These are phyloP conservation scores for Argya squamiceps DNA, from an alignment of 2,797 vertebrate genomes.

Conservation along the genomic window DNA sequence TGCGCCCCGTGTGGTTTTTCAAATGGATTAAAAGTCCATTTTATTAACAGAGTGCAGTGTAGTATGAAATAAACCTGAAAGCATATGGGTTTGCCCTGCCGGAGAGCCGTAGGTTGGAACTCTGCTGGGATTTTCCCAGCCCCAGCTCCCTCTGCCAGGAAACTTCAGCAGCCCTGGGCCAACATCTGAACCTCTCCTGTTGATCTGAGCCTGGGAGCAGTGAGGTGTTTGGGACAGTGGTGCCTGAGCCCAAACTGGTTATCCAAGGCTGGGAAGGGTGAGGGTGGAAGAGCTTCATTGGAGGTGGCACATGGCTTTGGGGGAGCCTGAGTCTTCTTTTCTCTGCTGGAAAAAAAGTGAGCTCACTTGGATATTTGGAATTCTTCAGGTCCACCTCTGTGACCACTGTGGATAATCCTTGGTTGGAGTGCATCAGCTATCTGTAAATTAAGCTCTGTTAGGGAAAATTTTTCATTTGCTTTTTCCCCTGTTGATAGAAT, in stretches of 20 bases:
- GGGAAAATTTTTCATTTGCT: fast-evolving
- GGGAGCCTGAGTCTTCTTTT: too few species aligned
- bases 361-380: not conserved
- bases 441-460: not conserved
- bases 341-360: not conserved
- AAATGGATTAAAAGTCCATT: constrained; percentile 63
- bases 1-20: constrained; percentile 56
- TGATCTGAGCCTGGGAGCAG: not conserved
- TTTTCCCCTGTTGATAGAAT: not conserved
- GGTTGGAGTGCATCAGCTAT: not conserved
- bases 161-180: not conserved
- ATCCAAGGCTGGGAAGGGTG: not conserved
- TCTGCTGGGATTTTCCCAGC: not conserved
- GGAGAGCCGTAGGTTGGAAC: not conserved
- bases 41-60: constrained; percentile 64
- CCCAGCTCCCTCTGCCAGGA: not conserved
- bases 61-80: constrained; percentile 65
- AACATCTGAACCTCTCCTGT: not conserved
- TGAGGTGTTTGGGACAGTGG: not conserved
- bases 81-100: constrained; percentile 5
- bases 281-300: not conserved
- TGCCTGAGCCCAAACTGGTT: not conserved
- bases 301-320: not conserved
- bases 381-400: not conserved
- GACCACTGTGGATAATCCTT: not conserved